These are phyloP conservation scores for Bombus ignitus DNA, from an alignment of 1,140 invertebrate genomes.

Conservation along the genomic window DNA sequence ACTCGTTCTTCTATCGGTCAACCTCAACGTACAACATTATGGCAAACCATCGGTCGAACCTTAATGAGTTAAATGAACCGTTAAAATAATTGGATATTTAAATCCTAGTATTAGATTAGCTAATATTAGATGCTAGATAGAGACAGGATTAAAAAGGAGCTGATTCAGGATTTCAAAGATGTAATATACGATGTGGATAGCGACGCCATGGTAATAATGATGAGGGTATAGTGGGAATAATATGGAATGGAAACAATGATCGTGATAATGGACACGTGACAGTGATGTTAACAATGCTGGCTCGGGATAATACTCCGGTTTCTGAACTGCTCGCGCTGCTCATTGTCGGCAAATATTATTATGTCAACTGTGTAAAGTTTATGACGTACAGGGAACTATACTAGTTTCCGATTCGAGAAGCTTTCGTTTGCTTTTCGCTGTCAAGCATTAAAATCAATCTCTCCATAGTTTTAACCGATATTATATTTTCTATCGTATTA, in stretches of 20 bases:
- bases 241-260: conserved; percentile 38
- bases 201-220: background rate
- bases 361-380: conserved; percentile 28
- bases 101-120: no score
- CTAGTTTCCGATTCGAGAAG: background rate
- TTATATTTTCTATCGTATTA: background rate
- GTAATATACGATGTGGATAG: background rate
- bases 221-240: background rate
- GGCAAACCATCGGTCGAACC: no score
- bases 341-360: conserved; percentile 37
- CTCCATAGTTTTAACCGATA: background rate
- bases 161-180: background rate
- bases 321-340: conserved; percentile 12
- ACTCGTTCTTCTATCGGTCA: no score
- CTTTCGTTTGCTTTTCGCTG: background rate
- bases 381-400: background rate
- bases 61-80: no score
- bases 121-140: no score
- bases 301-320: conserved; percentile 18
- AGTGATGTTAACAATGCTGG: conserved; percentile 43
- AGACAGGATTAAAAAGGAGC: background rate
- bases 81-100: no score
- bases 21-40: no score
- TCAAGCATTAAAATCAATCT: background rate
- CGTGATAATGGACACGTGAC: conserved; percentile 35